Evolutionary conservation across 2,888 invertebrate species (phyloP).

Genomic region (Halictus quadricinctus): DNA sequence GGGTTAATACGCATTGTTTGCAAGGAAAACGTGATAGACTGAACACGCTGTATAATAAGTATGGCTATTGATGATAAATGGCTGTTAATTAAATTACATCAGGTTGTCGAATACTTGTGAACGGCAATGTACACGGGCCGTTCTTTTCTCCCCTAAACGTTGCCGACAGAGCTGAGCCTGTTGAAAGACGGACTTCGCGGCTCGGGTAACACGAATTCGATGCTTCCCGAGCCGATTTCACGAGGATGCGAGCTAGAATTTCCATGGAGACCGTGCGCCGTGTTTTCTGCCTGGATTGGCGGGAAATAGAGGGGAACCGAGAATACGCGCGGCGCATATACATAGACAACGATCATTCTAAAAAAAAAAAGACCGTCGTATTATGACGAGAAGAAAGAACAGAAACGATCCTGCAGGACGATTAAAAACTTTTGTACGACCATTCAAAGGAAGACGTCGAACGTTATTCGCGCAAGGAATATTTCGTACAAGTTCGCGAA

Average conservation of each 20-base stretch:
- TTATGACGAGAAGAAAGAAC: background rate
- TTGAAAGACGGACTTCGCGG: constrained; percentile 55
- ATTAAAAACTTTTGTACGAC: constrained; percentile 44
- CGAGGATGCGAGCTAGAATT: constrained; percentile 3
- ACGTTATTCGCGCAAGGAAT: constrained; percentile 25
- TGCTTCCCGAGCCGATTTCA: constrained; percentile 47
- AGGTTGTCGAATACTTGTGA: background rate
- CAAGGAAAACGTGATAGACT: no score
- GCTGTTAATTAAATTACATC: background rate
- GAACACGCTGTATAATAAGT: no score
- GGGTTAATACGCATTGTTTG: no score
- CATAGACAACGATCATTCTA: background rate
- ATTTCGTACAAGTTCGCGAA: constrained; percentile 41
- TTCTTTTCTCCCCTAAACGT: background rate
- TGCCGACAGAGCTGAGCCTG: constrained; percentile 11
- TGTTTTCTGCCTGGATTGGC: constrained; percentile 37
- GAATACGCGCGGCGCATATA: background rate
- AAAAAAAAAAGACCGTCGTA: background rate
- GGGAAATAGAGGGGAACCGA: constrained; percentile 26
- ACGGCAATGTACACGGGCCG: background rate
- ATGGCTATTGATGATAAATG: no score
- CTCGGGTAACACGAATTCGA: constrained; percentile 54
- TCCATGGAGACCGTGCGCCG: background rate
- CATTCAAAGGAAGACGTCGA: background rate
- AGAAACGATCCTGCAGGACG: background rate